Evolutionary conservation across 2,797 vertebrate genomes (phyloP).

Genomic region (Enteromius unitaeniatus): DNA sequence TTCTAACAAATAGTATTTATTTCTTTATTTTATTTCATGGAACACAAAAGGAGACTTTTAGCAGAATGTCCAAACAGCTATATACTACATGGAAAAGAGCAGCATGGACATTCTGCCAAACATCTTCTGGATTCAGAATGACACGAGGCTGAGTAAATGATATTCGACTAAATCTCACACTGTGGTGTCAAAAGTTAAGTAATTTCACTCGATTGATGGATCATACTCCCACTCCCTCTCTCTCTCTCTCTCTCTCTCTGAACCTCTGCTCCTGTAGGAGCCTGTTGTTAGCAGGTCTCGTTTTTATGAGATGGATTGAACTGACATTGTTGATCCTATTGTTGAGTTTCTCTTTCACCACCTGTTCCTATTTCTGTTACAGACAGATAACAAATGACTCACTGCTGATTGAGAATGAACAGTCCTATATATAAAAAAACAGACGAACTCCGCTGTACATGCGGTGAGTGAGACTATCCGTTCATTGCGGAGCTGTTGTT

Average conservation of each 20-base stretch:
- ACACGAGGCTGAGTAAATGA: background rate
- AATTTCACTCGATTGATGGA: slow-evolving; percentile 62
- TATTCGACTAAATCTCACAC: background rate
- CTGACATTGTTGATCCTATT: slow-evolving; percentile 34
- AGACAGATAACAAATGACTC: slow-evolving; percentile 34
- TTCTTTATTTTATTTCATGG: background rate
- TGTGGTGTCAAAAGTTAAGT: slow-evolving; percentile 2
- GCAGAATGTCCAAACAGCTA: background rate
- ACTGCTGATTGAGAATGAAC: slow-evolving; percentile 25
- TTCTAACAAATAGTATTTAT: no score
- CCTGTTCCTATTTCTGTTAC: slow-evolving; percentile 24
- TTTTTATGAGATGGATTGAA: slow-evolving; percentile 24
- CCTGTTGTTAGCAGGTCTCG: slow-evolving; percentile 53
- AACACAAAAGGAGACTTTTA: slow-evolving; percentile 7
- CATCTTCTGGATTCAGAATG: background rate
- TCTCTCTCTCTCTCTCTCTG: slow-evolving; percentile 55
- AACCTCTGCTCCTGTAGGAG: slow-evolving; percentile 66
- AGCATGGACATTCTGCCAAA: background rate
- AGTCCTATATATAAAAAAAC: background rate
- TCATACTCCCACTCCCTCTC: slow-evolving; percentile 61
- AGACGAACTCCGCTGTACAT: background rate
- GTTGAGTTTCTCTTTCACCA: slow-evolving; percentile 22
- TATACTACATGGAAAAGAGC: background rate
- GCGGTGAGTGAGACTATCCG: background rate
- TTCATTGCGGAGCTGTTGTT: slow-evolving; percentile 1